These are phyloP conservation scores for Oreohelix idahoensis DNA, from an alignment of 1,140 invertebrate genomes.

Conservation along the genomic window DNA sequence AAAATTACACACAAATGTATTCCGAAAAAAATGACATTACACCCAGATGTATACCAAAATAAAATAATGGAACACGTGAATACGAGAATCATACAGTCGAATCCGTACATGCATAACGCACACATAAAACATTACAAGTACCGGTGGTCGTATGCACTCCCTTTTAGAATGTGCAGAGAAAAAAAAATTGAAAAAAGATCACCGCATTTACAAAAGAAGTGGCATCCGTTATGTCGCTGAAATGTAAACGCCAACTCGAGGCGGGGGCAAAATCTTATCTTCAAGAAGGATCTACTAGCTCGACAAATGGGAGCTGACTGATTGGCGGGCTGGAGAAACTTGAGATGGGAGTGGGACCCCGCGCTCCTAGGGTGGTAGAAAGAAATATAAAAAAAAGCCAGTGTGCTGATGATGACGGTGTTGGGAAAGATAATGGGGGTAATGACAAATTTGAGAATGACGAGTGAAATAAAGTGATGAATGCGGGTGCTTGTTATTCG, in stretches of 20 bases:
- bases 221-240: background rate
- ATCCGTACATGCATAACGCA: no score
- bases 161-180: no score
- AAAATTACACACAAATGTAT: no score
- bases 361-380: background rate
- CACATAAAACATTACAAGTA: no score
- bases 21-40: no score
- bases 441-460: background rate
- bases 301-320: conserved; percentile 4
- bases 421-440: background rate
- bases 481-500: background rate
- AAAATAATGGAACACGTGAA: no score
- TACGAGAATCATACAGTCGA: no score
- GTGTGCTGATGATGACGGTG: background rate
- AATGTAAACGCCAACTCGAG: background rate
- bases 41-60: no score
- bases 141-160: no score
- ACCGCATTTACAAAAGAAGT: background rate
- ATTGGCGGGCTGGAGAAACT: background rate
- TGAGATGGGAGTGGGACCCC: background rate
- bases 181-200: background rate
- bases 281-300: background rate
- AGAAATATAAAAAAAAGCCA: background rate
- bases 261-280: background rate
- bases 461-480: background rate